These are phyloP conservation scores for Pseudomugil tenellus DNA, from an alignment of 2,797 vertebrate species.

Conservation along the genomic window DNA sequence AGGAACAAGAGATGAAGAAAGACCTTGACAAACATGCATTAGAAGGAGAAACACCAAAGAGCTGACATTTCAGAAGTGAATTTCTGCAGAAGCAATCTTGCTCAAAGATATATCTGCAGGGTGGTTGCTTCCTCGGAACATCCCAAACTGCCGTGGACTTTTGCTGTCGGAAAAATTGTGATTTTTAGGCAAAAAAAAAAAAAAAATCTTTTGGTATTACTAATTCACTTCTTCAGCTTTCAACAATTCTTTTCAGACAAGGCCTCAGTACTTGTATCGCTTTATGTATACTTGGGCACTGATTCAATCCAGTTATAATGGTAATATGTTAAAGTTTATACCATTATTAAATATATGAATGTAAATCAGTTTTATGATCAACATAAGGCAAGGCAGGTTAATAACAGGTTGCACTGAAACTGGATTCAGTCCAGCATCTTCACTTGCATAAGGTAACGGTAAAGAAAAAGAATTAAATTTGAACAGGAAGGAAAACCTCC, in stretches of 20 bases:
- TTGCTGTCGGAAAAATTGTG: neutral
- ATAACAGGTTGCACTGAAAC: too few relatives aligned
- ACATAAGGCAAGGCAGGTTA: too few relatives aligned
- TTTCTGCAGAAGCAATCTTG: neutral
- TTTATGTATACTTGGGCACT: neutral
- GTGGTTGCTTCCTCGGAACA: neutral
- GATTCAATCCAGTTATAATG: too few relatives aligned
- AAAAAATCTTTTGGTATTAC: too few relatives aligned
- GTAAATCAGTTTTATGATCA: too few relatives aligned
- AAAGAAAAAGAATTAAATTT: too few relatives aligned
- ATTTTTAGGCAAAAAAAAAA: neutral
- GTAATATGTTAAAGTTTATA: too few relatives aligned
- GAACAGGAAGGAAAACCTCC: too few relatives aligned
- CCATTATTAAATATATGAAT: too few relatives aligned
- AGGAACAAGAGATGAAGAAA: conserved; percentile 5
- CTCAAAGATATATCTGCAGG: neutral
- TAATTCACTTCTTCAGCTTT: neutral
- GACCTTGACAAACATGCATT: neutral
- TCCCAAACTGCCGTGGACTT: neutral
- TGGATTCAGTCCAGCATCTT: too few relatives aligned
- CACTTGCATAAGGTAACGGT: too few relatives aligned
- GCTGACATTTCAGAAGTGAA: neutral
- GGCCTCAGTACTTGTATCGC: neutral
- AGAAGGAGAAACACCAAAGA: neutral
- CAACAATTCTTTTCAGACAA: neutral